phyloP scores from a whole-genome alignment of 2,797 vertebrate genomes.

The Vireo griseus region DNA sequence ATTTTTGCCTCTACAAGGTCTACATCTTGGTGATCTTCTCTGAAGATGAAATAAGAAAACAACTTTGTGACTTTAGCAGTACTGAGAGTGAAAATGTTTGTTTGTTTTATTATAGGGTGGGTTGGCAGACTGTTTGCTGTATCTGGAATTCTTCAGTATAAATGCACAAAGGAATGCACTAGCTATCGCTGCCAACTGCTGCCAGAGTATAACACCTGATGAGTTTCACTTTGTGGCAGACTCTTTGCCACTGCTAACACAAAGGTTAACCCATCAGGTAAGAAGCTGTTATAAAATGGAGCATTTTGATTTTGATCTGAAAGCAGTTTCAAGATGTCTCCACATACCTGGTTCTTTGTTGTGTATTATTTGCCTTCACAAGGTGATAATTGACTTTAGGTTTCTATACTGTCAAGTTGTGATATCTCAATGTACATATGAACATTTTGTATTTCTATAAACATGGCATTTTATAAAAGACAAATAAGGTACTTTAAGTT shows the following conservation, averaged over 20 bases:
- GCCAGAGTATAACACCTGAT: conserved; percentile 97
- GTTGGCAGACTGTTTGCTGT: conserved; percentile 94
- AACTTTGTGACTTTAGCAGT: neutral
- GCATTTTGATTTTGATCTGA: neutral
- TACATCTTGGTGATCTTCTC: neutral
- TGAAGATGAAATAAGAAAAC: neutral
- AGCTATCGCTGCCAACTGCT: conserved; percentile 98
- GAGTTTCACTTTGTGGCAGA: conserved; percentile 99
- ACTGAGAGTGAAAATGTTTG: neutral
- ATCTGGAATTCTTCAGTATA: conserved; percentile 99
- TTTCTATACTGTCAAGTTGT: neutral
- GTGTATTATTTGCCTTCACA: neutral
- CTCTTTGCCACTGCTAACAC: conserved; percentile 94
- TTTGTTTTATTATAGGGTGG: conserved; percentile 81
- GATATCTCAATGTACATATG: accelerated
- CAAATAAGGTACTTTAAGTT: neutral
- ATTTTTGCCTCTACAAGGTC: neutral
- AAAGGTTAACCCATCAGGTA: conserved; percentile 98
- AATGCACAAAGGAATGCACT: conserved; percentile 98
- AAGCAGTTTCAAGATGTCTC: neutral
- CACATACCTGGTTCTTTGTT: neutral
- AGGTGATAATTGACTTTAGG: neutral
- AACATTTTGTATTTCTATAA: neutral
- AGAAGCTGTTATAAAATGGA: neutral
- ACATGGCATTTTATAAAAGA: neutral